phyloP scores from a whole-genome alignment of 2,113 vertebrate species.

The Penelope pileata region DNA sequence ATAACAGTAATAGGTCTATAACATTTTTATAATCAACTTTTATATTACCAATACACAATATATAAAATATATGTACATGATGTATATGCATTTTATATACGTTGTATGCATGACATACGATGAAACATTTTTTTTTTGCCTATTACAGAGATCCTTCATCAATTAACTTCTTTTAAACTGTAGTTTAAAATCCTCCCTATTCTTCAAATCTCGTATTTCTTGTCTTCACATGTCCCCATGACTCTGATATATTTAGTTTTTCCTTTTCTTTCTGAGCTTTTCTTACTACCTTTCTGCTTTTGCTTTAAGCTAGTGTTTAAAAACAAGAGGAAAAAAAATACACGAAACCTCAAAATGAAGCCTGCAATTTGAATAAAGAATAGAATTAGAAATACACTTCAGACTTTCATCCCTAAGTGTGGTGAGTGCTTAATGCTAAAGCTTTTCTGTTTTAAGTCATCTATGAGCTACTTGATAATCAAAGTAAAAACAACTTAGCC shows the following conservation, averaged over 20 bases:
- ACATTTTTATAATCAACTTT: neutral
- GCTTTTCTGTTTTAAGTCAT: neutral
- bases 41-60: neutral
- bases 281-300: neutral
- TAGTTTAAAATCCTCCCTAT: neutral
- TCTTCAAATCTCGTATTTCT: neutral
- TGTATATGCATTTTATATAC: neutral
- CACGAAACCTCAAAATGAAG: neutral
- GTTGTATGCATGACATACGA: neutral
- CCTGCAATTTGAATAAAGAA: neutral
- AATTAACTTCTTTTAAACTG: neutral
- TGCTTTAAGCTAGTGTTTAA: neutral
- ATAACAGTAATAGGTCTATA: neutral
- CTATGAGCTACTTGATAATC: neutral
- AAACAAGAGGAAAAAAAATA: neutral
- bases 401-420: neutral
- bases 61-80: neutral
- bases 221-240: neutral
- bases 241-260: neutral
- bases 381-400: neutral
- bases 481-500: neutral
- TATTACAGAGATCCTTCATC: neutral
- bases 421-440: neutral
- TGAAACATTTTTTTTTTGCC: neutral
- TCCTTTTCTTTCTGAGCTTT: neutral